A percentile compares a stretch with the other conserved stretches of the same genome.
phyloP scores from a whole-genome alignment of 2,888 invertebrate species.

The Dastarcus helophoroides region DNA sequence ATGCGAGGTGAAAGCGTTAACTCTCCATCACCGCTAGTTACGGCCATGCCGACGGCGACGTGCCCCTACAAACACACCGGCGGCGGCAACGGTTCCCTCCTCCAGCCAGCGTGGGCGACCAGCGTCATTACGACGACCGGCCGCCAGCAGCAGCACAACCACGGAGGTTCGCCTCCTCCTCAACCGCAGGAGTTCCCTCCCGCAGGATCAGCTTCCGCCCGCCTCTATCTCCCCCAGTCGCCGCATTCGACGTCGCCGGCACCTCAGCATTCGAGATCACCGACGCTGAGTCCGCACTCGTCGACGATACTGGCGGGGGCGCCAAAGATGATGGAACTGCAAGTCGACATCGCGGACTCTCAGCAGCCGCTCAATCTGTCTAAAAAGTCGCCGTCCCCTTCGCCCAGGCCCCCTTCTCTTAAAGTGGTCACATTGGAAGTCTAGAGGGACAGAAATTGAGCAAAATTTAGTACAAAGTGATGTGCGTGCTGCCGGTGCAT shows the following conservation, averaged over 20 bases:
- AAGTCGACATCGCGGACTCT: constrained; percentile 72
- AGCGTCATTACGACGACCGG: constrained; percentile 54
- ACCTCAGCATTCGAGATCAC: constrained; percentile 32
- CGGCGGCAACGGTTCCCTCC: constrained; percentile 19
- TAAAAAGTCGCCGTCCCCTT: constrained; percentile 70
- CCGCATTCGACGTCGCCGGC: constrained; percentile 38
- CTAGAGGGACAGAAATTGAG: constrained; percentile 19
- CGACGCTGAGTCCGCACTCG: constrained; percentile 40
- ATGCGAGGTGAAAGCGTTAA: constrained; percentile 62
- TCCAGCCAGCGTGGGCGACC: constrained; percentile 40
- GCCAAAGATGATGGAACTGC: constrained; percentile 57
- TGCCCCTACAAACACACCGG: constrained; percentile 31
- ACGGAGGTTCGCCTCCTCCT: constrained; percentile 31
- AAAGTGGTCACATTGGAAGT: constrained; percentile 36
- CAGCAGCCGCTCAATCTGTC: constrained; percentile 81
- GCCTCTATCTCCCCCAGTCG: constrained; percentile 32
- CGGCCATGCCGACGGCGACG: constrained; percentile 42
- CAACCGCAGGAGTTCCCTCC: constrained; percentile 33
- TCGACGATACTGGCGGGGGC: constrained; percentile 33
- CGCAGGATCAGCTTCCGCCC: constrained; percentile 40
- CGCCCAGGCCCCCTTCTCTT: constrained; percentile 55
- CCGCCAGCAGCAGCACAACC: constrained; percentile 31
- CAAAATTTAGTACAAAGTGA: constrained; percentile 32
- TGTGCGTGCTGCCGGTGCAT: constrained; percentile 16
- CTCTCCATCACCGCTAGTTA: constrained; percentile 40